Base-by-base conservation (phyloP, 2,888 invertebrate species). In the Salpingus planirostris region DNA sequence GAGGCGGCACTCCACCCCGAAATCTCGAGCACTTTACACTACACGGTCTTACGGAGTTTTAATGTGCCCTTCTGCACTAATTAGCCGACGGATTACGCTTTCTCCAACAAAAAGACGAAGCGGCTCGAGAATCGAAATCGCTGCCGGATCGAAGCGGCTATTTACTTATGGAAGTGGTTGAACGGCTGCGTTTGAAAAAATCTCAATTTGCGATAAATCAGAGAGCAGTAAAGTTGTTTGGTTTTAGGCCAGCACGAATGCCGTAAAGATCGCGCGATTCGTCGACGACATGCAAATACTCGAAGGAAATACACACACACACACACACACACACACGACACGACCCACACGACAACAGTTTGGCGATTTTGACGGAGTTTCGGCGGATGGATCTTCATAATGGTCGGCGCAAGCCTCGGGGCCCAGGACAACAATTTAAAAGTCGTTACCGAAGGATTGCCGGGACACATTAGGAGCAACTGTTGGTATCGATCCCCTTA, bases 391-490 rank as follows among this genome's bases (percentile, higher is more conserved):
- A 33, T 38, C 30, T 30, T 32, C 26, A 33, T 33, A 33, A 27
- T 36, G 33, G 40, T 36, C 21, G 27, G 36, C 26, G 28, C 31
- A 31, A 36, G 30, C 29, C 33, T 24, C 40, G 46, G 43, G 43
- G n/a, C n/a, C n/a, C 49, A 50, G 49, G 52, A 54, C 54, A 54
- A 55, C 58, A 59, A 59, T 60, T 60, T 59, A 58, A 60, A 60
- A 60, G 58, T 59, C 59, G 58, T 60, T 60, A 59, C 57, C 47
- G 52, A 49, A 47, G 53, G 54, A 56, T 56, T 55, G 54, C 49
- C 55, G 49, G 53, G 53, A 58, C 56, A 58, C 60, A 60, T 60
- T 60, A 59, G 57, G 54, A 53, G 53, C 59, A 59, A 57, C 57
- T 57, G 57, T 49, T 55, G 49, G 49, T 50, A 54, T 56, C 54